Percentiles rank a stretch among this genome's conserved stretches.
Evolutionary conservation across 2,113 vertebrate species (phyloP).

Genomic region (Tragelaphus imberbis): DNA sequence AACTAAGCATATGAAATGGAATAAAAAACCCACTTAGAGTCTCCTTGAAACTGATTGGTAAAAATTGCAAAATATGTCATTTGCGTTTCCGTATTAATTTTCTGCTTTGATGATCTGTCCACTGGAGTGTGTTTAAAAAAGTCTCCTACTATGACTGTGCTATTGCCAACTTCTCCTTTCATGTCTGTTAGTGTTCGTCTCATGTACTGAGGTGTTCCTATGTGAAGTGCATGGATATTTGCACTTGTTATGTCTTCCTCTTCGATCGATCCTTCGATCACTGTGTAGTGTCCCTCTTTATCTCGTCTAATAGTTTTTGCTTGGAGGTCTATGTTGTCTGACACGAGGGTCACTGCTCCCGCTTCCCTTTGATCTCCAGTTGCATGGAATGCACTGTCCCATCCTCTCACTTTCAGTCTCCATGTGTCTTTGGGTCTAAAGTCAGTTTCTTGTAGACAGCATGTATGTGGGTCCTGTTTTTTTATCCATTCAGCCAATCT

Average conservation of each 20-base stretch:
- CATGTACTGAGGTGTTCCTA: accelerated
- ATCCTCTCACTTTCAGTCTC: neutral
- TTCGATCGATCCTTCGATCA: accelerated
- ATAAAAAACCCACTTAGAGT: neutral
- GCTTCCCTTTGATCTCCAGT: neutral
- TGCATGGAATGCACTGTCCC: neutral
- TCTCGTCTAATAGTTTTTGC: neutral
- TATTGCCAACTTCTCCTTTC: accelerated
- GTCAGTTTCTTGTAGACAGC: neutral
- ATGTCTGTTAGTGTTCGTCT: accelerated
- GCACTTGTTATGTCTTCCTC: accelerated
- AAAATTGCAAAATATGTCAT: neutral
- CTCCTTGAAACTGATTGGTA: neutral
- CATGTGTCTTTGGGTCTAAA: neutral
- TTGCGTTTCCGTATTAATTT: neutral
- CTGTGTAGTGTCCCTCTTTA: accelerated
- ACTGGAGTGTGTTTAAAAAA: no score
- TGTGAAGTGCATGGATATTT: accelerated
- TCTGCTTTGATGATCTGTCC: accelerated
- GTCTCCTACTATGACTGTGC: accelerated
- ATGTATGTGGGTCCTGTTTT: neutral
- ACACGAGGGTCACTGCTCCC: neutral
- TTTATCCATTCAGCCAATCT: neutral
- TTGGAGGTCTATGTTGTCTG: accelerated
- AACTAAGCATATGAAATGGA: neutral